Evolutionary conservation across 2,888 invertebrate species (phyloP), one percentile per base, ranked within the genome.

Genomic region (Mimumesa dahlbomi): DNA sequence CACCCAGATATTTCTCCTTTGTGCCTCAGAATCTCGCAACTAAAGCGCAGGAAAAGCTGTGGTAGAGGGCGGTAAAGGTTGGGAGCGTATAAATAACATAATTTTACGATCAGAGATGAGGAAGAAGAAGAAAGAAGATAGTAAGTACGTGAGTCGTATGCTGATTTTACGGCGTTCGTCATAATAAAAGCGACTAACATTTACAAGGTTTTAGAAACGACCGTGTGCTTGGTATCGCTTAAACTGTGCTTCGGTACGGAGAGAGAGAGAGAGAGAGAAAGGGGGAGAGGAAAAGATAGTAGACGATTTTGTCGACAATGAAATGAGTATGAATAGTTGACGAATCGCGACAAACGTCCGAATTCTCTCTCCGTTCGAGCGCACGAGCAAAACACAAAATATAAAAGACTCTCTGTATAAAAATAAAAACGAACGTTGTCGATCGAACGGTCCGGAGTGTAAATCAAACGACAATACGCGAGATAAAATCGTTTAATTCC

Each of bases 41-140:
- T 87, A 82, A 87, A 87, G 87, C 86, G 83, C 82, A 77, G 84
- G 84, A 85, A 43, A 86, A 87, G 87, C 87, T 70, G 77, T 80
- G 82, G 77, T 77, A 52, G 13, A 50, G 46, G 58, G 21, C 25
- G 40, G 42, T n/a, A 45, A 54, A 34, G 42, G 19, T 34, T 3
- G n/a, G 16, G 36, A 19, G 14, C 40, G 40, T 53, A 31, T 31
- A 50, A 59, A 31, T 31, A 50, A 59, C 49, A 25, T 57, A 48
- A 53, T 61, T 29, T 54, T 63, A 72, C 52, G 54, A 18, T 46
- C 25, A 67, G 46, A 65, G 46, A 42, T 11, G 36, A 54, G 61
- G 66, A 53, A 64, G 36, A 43, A 46, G 48, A 48, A 58, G 69
- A 82, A 69, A 31, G 7, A 48, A 36, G 34, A 42, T n/a, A 75